A percentile compares a stretch with the other conserved stretches of the same genome.
phyloP scores from a whole-genome alignment of 2,113 vertebrate genomes.

The Malaclemys terrapin region DNA sequence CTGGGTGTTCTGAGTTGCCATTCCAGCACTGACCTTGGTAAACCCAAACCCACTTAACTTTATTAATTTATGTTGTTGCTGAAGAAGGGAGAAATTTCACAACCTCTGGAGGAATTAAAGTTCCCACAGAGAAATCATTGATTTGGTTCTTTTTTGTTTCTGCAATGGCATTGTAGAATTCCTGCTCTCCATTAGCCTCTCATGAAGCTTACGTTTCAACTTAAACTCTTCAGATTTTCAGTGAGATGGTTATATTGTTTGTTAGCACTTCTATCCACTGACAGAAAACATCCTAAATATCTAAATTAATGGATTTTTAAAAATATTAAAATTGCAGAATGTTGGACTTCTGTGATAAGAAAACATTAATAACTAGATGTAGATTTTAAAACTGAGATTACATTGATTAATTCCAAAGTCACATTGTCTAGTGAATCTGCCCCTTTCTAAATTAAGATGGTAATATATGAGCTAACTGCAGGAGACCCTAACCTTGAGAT shows the following conservation, averaged over 20 bases:
- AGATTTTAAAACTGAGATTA: background rate
- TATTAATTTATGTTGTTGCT: background rate
- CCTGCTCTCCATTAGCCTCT: background rate
- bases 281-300: background rate
- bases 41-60: background rate
- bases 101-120: background rate
- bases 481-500: background rate
- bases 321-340: background rate
- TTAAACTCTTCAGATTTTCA: background rate
- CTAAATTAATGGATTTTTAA: background rate
- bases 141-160: background rate
- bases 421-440: background rate
- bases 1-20: background rate
- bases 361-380: background rate
- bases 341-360: background rate
- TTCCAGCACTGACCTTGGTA: background rate
- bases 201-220: background rate
- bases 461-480: background rate
- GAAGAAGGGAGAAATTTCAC: background rate
- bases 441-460: background rate
- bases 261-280: background rate
- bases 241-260: background rate
- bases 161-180: background rate
- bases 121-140: background rate
- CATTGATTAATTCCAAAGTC: background rate